Conservation (phyloP, 1,140 invertebrate genomes). For the Euwallacea fornicatus region DNA sequence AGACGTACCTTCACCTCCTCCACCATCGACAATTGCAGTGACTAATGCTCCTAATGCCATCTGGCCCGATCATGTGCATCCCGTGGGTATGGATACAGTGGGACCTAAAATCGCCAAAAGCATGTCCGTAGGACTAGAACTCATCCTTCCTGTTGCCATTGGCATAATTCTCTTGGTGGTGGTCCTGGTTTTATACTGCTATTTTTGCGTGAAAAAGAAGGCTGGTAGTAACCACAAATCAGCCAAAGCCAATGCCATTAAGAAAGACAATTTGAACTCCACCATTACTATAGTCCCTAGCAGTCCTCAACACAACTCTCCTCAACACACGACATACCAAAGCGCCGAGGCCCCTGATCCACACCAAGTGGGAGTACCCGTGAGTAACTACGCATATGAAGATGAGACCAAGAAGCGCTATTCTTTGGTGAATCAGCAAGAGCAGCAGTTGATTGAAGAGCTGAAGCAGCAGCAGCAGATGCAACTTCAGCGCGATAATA, state of each 20-base stretch:
- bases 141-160: constrained; percentile 54
- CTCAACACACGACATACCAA: constrained; percentile 44
- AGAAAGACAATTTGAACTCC: constrained; percentile 50
- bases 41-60: constrained; percentile 48
- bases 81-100: constrained; percentile 42
- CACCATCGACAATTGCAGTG: constrained; percentile 54
- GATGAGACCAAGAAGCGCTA: constrained; percentile 57
- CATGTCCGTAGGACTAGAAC: constrained; percentile 51
- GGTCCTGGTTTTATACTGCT: constrained; percentile 55
- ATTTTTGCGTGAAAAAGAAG: constrained; percentile 54
- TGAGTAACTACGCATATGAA: constrained; percentile 51
- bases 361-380: constrained; percentile 53
- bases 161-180: constrained; percentile 54
- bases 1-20: constrained; percentile 56
- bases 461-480: constrained; percentile 51
- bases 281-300: constrained; percentile 53
- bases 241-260: constrained; percentile 42
- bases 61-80: constrained; percentile 48
- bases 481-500: constrained; percentile 44
- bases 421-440: constrained; percentile 55
- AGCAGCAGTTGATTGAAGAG: constrained; percentile 53
- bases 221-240: constrained; percentile 44
- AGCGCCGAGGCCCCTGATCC: constrained; percentile 48
- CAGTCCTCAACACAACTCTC: constrained; percentile 44
- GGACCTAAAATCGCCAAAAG: constrained; percentile 44